These are phyloP conservation scores for Hyposmocoma kahamanoa DNA, from an alignment of 1,140 invertebrate genomes.

Conservation along the genomic window DNA sequence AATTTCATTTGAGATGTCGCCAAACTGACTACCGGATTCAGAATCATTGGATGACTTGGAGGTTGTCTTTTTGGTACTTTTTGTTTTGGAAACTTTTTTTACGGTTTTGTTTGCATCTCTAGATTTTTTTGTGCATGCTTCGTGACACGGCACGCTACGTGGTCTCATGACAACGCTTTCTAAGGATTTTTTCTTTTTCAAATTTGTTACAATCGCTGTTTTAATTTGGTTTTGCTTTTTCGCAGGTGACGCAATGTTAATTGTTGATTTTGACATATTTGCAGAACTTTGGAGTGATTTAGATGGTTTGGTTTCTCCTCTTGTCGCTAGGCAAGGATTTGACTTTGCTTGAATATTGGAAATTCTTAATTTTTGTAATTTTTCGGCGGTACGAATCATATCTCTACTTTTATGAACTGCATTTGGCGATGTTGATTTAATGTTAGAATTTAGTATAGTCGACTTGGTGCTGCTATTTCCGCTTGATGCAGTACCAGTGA, in stretches of 20 bases:
- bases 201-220: constrained; percentile 47
- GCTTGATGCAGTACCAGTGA: constrained; percentile 12
- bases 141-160: constrained; percentile 37
- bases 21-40: constrained; percentile 38
- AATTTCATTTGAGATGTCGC: constrained; percentile 25
- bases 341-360: constrained; percentile 41
- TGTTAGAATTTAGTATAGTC: constrained; percentile 7
- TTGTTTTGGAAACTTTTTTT: constrained; percentile 27
- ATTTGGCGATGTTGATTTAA: constrained; percentile 17
- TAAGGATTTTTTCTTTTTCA: constrained; percentile 58
- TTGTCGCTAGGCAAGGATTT: constrained; percentile 30
- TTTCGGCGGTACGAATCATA: constrained; percentile 62
- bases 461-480: constrained; percentile 11
- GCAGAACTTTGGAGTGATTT: constrained; percentile 36
- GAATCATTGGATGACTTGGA: constrained; percentile 17
- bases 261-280: constrained; percentile 50
- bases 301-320: constrained; percentile 21
- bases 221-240: constrained; percentile 47
- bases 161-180: constrained; percentile 40
- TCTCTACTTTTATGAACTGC: constrained; percentile 57
- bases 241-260: constrained; percentile 31
- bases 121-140: constrained; percentile 38
- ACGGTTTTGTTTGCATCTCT: constrained; percentile 37
- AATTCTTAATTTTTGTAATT: constrained; percentile 52
- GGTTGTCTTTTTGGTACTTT: constrained; percentile 24